Conservation (phyloP, 1,140 invertebrate species). For the Brachionus rubens region DNA sequence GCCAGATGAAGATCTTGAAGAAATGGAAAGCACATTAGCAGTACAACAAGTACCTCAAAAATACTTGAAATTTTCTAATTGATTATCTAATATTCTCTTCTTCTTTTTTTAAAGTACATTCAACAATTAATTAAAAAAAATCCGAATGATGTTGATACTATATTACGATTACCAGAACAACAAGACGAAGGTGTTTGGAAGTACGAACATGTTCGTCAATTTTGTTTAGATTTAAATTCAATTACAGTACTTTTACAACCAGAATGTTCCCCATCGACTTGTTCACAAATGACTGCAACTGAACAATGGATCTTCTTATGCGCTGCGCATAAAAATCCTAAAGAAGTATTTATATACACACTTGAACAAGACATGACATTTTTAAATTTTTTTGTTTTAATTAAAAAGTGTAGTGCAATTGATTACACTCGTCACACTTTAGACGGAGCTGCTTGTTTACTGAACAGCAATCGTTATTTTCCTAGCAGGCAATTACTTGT, state of each 20-base stretch:
- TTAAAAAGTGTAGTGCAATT: conserved; percentile 83
- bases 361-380: background rate
- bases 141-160: conserved; percentile 85
- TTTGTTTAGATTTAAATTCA: conserved; percentile 98
- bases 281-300: conserved; percentile 98
- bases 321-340: conserved; percentile 98
- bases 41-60: conserved; percentile 75
- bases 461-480: conserved; percentile 99
- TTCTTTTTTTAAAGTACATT: conserved; percentile 69
- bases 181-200: conserved; percentile 99
- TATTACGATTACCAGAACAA: conserved; percentile 88
- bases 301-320: conserved; percentile 99
- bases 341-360: conserved; percentile 67
- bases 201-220: conserved; percentile 94
- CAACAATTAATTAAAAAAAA: conserved; percentile 93
- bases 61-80: background rate
- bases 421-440: conserved; percentile 99
- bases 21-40: conserved; percentile 97
- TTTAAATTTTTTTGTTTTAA: conserved; percentile 46
- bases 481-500: conserved; percentile 68
- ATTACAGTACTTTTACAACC: conserved; percentile 77
- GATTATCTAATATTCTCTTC: background rate
- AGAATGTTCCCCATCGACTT: conserved; percentile 92
- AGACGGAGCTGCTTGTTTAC: conserved; percentile 93
- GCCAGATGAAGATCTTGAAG: conserved; percentile 96